phyloP scores from a whole-genome alignment of 2,113 vertebrate genomes.

The Poicephalus meyeri region DNA sequence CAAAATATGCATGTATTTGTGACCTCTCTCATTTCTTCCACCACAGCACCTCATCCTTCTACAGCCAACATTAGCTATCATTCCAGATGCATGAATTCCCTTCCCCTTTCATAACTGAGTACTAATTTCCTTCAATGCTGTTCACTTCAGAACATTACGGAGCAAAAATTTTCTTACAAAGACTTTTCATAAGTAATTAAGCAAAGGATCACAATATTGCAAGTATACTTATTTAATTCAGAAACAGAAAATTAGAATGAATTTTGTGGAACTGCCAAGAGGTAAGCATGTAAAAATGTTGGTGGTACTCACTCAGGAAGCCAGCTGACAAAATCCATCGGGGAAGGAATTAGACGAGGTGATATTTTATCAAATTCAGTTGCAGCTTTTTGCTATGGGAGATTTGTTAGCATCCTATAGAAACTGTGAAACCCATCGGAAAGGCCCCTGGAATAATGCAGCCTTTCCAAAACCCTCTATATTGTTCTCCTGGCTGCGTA shows the following conservation, averaged over 20 bases:
- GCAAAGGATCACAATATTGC: not conserved
- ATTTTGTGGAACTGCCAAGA: not conserved
- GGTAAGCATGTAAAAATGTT: not conserved
- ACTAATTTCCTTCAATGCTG: rapidly evolving
- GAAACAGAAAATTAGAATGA: not conserved
- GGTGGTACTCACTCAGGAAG: conserved; percentile 52
- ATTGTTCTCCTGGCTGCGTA: conserved; percentile 36
- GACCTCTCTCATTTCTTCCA: not conserved
- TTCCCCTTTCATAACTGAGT: not conserved
- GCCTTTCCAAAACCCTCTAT: conserved; percentile 61
- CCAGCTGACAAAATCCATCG: conserved; percentile 22
- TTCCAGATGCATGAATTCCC: not conserved
- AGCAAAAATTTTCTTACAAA: not conserved
- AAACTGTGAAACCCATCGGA: not conserved
- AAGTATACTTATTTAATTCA: not conserved
- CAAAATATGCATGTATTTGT: not conserved
- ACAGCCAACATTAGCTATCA: rapidly evolving
- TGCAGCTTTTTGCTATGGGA: not conserved
- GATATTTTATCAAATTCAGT: not conserved
- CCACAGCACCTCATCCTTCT: not conserved
- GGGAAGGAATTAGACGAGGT: not conserved
- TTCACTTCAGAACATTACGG: not conserved
- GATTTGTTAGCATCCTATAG: conserved; percentile 21
- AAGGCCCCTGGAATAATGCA: conserved; percentile 28
- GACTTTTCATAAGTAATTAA: not conserved